Evolutionary conservation across 53 echinoderm and acorn worm genomes (phyloP).

Genomic region (Apostichopus leukothele): DNA sequence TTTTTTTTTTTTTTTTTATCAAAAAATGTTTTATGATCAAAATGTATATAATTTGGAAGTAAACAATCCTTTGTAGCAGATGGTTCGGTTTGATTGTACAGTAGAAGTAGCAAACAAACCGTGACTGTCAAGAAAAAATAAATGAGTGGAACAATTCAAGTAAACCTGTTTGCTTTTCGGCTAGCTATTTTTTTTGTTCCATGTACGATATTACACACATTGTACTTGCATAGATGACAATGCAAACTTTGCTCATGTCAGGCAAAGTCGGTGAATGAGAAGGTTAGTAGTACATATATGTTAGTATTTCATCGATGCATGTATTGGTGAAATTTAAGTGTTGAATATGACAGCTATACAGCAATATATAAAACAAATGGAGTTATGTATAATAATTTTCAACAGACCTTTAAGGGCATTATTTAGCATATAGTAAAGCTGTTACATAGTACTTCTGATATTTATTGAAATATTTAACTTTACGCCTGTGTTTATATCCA

Average conservation of each 20-base stretch:
- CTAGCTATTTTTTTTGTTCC: too few relatives aligned
- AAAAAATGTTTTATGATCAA: too few relatives aligned
- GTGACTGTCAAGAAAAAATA: slow-evolving; percentile 1
- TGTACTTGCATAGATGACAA: background rate
- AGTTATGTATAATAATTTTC: background rate
- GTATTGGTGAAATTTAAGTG: slow-evolving; percentile 9
- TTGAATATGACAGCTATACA: too few relatives aligned
- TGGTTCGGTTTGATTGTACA: background rate
- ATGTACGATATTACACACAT: too few relatives aligned
- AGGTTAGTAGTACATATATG: slow-evolving; percentile 45
- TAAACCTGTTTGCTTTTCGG: too few relatives aligned
- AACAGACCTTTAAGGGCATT: background rate
- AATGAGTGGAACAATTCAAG: background rate
- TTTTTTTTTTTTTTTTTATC: too few relatives aligned
- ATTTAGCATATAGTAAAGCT: background rate
- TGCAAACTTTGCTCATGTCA: slow-evolving; percentile 5
- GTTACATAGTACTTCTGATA: too few relatives aligned
- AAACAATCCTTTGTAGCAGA: background rate
- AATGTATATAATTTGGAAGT: too few relatives aligned
- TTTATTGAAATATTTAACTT: background rate
- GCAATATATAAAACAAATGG: background rate
- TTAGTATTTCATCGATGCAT: too few relatives aligned
- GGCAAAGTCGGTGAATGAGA: slow-evolving; percentile 50
- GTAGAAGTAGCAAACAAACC: background rate
- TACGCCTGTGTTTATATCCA: background rate